A percentile compares a stretch with the other conserved stretches of the same genome.
phyloP scores from a whole-genome alignment of 1,140 invertebrate genomes.

The Cyclargus thomasi region DNA sequence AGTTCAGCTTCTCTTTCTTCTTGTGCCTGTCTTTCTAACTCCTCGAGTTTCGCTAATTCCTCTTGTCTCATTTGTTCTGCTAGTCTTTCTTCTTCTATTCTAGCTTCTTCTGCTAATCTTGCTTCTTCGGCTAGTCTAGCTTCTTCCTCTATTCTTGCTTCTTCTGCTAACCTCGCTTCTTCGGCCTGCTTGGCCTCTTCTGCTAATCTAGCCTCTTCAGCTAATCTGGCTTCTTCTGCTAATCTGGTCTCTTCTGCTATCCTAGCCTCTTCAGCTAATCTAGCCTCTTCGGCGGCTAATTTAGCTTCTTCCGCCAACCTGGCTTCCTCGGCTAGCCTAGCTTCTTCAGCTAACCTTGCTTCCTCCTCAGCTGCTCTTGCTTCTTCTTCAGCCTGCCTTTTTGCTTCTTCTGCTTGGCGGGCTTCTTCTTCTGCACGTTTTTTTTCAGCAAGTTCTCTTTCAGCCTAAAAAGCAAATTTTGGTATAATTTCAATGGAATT shows the following conservation, averaged over 20 bases:
- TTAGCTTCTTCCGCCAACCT: conserved; percentile 74
- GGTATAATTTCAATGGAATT: too few species aligned
- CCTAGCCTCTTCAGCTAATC: conserved; percentile 52
- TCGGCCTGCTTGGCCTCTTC: conserved; percentile 72
- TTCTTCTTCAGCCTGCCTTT: conserved; percentile 61
- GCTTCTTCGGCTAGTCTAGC: conserved; percentile 69
- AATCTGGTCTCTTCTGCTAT: conserved; percentile 70
- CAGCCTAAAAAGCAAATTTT: conserved; percentile 34
- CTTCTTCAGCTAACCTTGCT: conserved; percentile 73
- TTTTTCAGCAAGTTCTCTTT: conserved; percentile 47
- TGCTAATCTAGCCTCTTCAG: conserved; percentile 73
- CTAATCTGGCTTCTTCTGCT: conserved; percentile 70
- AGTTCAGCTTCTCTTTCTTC: conserved; percentile 78
- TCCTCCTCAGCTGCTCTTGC: conserved; percentile 67
- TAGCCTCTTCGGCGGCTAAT: conserved; percentile 61
- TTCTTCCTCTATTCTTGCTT: conserved; percentile 67
- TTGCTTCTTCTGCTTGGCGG: conserved; percentile 71
- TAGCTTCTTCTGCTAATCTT: conserved; percentile 64
- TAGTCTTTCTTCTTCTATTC: conserved; percentile 72
- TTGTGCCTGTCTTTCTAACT: conserved; percentile 74
- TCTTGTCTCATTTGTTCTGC: conserved; percentile 77
- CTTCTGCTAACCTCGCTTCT: conserved; percentile 68
- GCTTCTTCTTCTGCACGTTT: conserved; percentile 70
- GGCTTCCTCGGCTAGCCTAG: conserved; percentile 71
- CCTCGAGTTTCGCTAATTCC: conserved; percentile 71